These are phyloP conservation scores for Tetragonisca angustula DNA, from an alignment of 2,888 invertebrate species.

Conservation along the genomic window DNA sequence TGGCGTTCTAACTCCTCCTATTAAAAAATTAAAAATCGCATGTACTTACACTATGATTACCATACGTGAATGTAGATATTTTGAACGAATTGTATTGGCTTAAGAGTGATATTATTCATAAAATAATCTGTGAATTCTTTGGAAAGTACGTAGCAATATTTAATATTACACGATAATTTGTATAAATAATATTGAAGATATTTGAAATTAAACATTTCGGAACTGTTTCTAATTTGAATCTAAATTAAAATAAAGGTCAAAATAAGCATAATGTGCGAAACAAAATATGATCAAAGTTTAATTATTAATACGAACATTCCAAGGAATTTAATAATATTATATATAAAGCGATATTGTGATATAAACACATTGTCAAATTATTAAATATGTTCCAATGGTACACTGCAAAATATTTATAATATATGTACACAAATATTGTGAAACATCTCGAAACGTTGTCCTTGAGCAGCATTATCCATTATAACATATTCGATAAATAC, in stretches of 20 bases:
- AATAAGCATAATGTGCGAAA: not conserved
- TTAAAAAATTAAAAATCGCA: not conserved
- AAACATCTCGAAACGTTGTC: not conserved
- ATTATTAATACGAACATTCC: not conserved
- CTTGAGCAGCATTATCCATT: not conserved
- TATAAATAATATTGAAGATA: not conserved
- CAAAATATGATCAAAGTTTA: not conserved
- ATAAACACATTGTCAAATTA: conserved; percentile 4
- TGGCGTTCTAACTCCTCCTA: not conserved
- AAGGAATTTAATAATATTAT: not conserved
- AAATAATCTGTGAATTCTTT: not conserved
- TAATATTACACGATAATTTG: not conserved
- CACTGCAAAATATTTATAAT: not conserved
- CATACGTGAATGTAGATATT: not conserved
- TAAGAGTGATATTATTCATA: not conserved
- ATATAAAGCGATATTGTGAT: not conserved
- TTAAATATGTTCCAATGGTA: not conserved
- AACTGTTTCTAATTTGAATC: not conserved
- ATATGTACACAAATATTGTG: not conserved
- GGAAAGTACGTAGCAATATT: conserved; percentile 3
- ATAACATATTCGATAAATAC: not conserved
- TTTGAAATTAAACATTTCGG: not conserved
- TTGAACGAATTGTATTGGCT: conserved; percentile 1
- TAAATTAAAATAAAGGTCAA: not conserved
- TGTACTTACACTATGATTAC: not conserved